Base-by-base conservation (phyloP, 2,888 invertebrate species). In the Rotaria magnacalcarata region DNA sequence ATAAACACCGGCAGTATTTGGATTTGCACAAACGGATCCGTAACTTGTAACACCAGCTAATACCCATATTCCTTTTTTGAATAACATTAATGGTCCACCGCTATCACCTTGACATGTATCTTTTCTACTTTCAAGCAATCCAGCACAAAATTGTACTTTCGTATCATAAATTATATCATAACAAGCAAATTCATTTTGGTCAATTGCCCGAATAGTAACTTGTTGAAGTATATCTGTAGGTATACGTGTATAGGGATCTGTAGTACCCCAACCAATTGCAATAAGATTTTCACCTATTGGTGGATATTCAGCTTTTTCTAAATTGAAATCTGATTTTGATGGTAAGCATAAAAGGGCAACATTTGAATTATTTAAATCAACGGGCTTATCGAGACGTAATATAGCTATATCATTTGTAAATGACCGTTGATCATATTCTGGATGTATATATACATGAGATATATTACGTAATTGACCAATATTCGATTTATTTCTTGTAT, bases 41-140 rank as follows among this genome's bases (percentile, higher is more conserved):
- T 80, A 80, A 47, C 47, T 47, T 80, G 80, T 80, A 14, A 80
- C 47, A 47, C 80, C 80, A 0, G n/a, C 24, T 14, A 80, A 47
- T 47, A 47, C 24, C 80, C 80, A 80, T 80, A n/a, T 47, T n/a
- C 80, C 11, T 47, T 14, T 47, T 80, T 80, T 43, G 47, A 80
- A 80, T 3, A 80, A 11, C 80, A 80, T 80, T 14, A 80, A 47
- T 47, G 80, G 80, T 10, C 80, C 80, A 47, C 80, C 80, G 47
- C 47, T 47, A n/a, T 80, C 80, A 10, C 80, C 80, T 14, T 47
- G 80, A 80, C 80, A 80, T 43, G 80, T 80, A 47, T 80, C 80
- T 47, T 80, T 80, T 24, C 80, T 47, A 47, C 80, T 47, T n/a
- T 47, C 80, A 24, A n/a, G 24, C 8, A 47, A 0, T 7, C 80